A percentile compares a stretch with the other conserved stretches of the same genome.
These are phyloP conservation scores for Spilogale gracilis DNA, from an alignment of 2,113 vertebrate species.

Conservation along the genomic window DNA sequence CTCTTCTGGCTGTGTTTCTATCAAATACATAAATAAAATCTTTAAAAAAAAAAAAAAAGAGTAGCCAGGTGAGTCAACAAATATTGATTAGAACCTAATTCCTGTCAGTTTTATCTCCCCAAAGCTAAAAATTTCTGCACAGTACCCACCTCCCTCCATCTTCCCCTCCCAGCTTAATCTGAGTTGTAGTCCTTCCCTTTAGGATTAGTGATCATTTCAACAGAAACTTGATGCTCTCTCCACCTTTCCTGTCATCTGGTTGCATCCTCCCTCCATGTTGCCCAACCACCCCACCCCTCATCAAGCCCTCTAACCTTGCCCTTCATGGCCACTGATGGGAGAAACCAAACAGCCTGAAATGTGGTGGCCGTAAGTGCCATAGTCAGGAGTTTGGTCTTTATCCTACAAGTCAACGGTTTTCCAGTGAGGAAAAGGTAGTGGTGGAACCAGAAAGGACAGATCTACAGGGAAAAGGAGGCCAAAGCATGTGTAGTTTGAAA, in stretches of 20 bases:
- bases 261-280: background rate
- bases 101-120: background rate
- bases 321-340: background rate
- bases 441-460: background rate
- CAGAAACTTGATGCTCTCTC: background rate
- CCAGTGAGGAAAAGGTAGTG: background rate
- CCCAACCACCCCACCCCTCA: background rate
- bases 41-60: too few species aligned
- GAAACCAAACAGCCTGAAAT: background rate
- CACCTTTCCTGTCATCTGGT: background rate
- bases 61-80: conserved; percentile 38
- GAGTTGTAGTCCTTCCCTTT: background rate
- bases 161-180: background rate
- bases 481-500: background rate
- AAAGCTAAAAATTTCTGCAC: background rate
- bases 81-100: background rate
- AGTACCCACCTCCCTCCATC: background rate
- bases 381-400: conserved; percentile 8
- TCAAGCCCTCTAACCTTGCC: background rate
- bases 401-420: background rate
- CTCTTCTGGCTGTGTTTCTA: too few species aligned
- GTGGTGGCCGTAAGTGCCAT: background rate
- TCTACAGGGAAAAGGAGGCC: background rate
- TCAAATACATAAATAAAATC: background rate
- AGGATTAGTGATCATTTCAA: background rate